Conservation (phyloP, 2,113 vertebrate genomes). For the Acrocephalus arundinaceus region DNA sequence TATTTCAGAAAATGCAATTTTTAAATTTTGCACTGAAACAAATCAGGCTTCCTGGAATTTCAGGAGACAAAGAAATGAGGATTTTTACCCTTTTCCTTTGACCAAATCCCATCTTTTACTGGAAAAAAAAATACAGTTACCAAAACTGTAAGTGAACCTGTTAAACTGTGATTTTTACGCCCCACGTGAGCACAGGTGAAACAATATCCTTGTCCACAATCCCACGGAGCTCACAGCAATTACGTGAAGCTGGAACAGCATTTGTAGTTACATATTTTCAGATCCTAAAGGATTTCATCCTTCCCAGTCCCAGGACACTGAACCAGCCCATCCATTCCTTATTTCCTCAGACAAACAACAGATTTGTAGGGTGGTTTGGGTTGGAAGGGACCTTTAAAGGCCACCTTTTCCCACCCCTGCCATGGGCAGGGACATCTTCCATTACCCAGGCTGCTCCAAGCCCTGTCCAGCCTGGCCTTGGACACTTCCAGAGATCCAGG, state of each 20-base stretch:
- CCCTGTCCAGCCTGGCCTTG: fast-evolving
- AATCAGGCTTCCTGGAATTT: background rate
- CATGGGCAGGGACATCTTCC: background rate
- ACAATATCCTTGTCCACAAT: background rate
- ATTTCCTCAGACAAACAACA: background rate
- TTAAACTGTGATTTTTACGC: background rate
- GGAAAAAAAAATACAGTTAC: background rate
- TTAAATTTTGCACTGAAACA: background rate
- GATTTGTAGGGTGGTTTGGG: background rate
- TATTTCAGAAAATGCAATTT: background rate
- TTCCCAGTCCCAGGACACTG: background rate
- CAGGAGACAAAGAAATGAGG: background rate
- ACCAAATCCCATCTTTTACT: background rate
- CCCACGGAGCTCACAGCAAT: background rate
- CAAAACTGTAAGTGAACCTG: background rate
- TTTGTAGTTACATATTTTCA: background rate
- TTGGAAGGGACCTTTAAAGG: background rate
- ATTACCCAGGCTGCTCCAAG: fast-evolving
- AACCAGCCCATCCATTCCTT: background rate
- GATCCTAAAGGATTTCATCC: background rate
- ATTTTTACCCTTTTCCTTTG: background rate
- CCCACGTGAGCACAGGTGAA: background rate
- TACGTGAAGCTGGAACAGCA: background rate
- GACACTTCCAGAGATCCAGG: background rate
- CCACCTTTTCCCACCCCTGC: fast-evolving